phyloP scores from a whole-genome alignment of 1,140 invertebrate species.

The Palaemon carinicauda region DNA sequence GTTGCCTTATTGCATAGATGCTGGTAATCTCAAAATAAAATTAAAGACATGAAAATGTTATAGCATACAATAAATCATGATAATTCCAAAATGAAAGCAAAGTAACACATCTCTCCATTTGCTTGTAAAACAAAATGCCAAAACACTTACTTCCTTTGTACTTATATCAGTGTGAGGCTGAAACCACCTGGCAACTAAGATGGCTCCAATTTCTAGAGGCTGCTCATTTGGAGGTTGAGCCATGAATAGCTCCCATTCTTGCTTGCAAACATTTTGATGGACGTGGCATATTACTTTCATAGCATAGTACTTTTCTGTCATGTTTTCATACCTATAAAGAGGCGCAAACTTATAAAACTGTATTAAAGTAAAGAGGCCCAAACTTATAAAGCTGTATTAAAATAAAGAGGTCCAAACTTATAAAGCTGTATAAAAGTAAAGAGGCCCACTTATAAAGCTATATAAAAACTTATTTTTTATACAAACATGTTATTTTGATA shows the following conservation, averaged over 20 bases:
- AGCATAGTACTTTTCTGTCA: slow-evolving; percentile 43
- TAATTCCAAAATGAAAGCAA: not conserved
- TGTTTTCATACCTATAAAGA: slow-evolving; percentile 24
- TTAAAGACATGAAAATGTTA: too few relatives aligned
- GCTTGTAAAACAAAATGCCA: too few relatives aligned
- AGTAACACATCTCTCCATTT: too few relatives aligned
- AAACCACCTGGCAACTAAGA: slow-evolving; percentile 30
- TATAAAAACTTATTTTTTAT: too few relatives aligned
- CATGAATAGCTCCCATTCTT: slow-evolving; percentile 30
- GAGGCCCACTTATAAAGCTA: too few relatives aligned
- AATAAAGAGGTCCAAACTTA: not conserved
- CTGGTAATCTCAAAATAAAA: too few relatives aligned
- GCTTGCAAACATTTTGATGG: slow-evolving; percentile 2
- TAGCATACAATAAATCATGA: too few relatives aligned
- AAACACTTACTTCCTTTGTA: not conserved
- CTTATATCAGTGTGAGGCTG: slow-evolving; percentile 35
- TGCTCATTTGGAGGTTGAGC: not conserved
- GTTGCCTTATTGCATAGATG: too few relatives aligned
- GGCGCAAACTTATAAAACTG: not conserved
- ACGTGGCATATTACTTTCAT: slow-evolving; percentile 34
- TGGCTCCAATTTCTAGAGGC: slow-evolving; percentile 10
- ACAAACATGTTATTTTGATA: too few relatives aligned
- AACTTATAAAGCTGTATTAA: too few relatives aligned
- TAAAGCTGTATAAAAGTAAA: not conserved
- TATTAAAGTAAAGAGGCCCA: not conserved